Base-by-base conservation (phyloP, 2,888 invertebrate genomes). In the Euphydryas editha region DNA sequence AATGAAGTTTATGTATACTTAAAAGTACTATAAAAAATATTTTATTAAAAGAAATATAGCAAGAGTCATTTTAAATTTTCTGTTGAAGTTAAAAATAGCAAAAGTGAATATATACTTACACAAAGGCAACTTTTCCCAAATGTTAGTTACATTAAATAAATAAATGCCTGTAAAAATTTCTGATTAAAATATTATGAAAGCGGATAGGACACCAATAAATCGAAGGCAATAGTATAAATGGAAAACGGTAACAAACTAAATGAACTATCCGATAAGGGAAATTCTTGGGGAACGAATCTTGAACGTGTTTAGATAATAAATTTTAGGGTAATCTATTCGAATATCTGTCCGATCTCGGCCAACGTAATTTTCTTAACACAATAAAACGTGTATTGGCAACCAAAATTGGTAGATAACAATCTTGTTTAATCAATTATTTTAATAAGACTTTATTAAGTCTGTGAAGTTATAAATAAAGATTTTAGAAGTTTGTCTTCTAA, bases 201-300 rank as follows among this genome's bases (percentile, higher is more conserved):
- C 10, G 11, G 13, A 18, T 2, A 18, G 46, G 17, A 20, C 11
- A 47, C 47, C 47, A 20, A 47, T 47, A 47, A 47, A 47, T 47
- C 47, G 4, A 47, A 47, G 47, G 11, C 15, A 15, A 44, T 44
- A 44, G 6, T 54, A 17, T 54, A 54, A 54, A 54, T 54, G 36
- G 36, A 2, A 54, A 54, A 21, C n/a, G 15, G 36, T 17, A 36
- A 30, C 54, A 36, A 18, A 54, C 36, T 54, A 54, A 36, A 30
- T 36, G 54, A 54, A 17, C 42, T 54, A 49, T 56, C 61, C 58
- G 62, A 64, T 64, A 69, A 67, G 67, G 63, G 58, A 68, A 58
- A 55, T 64, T 55, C 37, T 18, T 21, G 44, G n/a, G 51, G 56
- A 67, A 64, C 49, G 21, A 60, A 60, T 60, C 54, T 58, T 46